phyloP scores from a whole-genome alignment of 2,888 invertebrate species.

The Orthosia gracilis region DNA sequence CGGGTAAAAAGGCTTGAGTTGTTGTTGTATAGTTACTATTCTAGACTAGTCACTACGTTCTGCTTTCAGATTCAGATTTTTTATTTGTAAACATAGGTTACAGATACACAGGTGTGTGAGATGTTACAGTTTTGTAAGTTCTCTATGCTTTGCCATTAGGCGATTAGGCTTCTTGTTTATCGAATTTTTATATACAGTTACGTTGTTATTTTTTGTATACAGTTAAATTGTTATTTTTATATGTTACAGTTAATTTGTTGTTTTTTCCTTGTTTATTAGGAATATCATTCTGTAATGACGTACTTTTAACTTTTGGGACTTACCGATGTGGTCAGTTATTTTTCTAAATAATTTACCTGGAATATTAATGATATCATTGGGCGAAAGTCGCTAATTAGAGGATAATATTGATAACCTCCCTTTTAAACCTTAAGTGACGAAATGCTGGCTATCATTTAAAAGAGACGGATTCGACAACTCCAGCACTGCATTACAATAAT shows the following conservation, averaged over 20 bases:
- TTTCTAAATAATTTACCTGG: constrained; percentile 37
- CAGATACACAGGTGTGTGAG: no score
- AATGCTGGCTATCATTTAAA: no score
- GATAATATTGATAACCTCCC: no score
- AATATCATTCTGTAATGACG: not conserved
- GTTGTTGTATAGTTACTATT: not conserved
- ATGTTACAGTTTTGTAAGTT: no score
- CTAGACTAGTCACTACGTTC: not conserved
- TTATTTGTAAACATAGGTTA: no score
- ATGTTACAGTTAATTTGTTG: not conserved
- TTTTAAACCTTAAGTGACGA: no score
- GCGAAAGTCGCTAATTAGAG: constrained; percentile 1
- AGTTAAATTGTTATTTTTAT: not conserved
- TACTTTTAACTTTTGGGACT: constrained; percentile 12
- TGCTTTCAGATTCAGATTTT: no score
- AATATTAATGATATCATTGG: not conserved
- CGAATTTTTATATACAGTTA: constrained; percentile 20
- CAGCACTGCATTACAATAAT: no score
- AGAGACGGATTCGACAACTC: no score
- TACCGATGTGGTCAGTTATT: constrained; percentile 26
- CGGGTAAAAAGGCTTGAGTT: no score
- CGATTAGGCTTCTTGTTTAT: no score
- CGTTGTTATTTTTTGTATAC: constrained; percentile 13
- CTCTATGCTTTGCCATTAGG: no score
- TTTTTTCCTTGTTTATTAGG: constrained; percentile 38